A percentile compares a stretch with the other conserved stretches of the same genome.
Conservation (phyloP, 2,113 vertebrate species). For the Vulpes vulpes region DNA sequence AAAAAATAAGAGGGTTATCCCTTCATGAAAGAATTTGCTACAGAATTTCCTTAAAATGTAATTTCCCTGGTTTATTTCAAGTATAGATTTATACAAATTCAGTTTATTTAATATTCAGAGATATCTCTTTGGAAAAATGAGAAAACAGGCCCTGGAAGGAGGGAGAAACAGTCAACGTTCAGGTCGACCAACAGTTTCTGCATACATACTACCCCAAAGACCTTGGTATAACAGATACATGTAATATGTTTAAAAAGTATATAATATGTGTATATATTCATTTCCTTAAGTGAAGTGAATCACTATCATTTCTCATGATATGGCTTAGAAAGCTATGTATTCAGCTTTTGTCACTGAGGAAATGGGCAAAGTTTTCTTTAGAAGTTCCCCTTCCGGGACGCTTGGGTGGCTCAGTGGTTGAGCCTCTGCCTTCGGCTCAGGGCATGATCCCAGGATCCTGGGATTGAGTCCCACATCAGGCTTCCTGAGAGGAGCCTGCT, state of each 20-base stretch:
- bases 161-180: background rate
- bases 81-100: slow-evolving; percentile 14
- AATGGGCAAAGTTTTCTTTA: background rate
- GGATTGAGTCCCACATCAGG: too few species aligned
- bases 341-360: background rate
- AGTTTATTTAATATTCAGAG: background rate
- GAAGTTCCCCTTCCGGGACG: background rate
- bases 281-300: background rate
- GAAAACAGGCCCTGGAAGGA: background rate
- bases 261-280: background rate
- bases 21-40: slow-evolving; percentile 43
- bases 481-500: too few species aligned
- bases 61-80: slow-evolving; percentile 40
- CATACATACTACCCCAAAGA: background rate
- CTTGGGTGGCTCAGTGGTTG: too few species aligned
- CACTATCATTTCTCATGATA: background rate
- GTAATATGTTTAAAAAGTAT: background rate
- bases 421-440: too few species aligned
- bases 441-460: too few species aligned
- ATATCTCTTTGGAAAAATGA: background rate
- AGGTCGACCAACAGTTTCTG: background rate
- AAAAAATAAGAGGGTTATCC: background rate
- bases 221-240: background rate
- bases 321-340: background rate
- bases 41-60: background rate